Base-by-base conservation (phyloP, 1,140 invertebrate species). In the Drosophila lacteicornis region DNA sequence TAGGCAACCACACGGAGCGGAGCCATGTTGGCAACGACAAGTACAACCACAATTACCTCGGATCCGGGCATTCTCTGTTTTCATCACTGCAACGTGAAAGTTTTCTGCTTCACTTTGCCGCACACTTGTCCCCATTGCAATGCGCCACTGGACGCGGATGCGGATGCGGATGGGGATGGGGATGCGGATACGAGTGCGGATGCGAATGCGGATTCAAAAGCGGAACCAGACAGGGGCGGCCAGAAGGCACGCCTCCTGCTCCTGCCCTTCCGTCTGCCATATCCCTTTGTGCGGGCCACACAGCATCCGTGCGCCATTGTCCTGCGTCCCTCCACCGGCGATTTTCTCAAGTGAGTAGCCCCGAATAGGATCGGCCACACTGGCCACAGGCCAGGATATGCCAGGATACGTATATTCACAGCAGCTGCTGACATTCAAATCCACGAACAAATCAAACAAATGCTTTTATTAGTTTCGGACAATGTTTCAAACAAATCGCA, bases 61-160 rank as follows among this genome's bases (percentile, higher is more conserved):
- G 96, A 96, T 95, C 96, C 96, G 73, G 96, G 96, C 77, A 96
- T 97, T 91, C 93, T 97, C 85, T 97, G 96, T 94, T 96, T 96
- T 93, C 95, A 97, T 93, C 96, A 97, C 94, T 97, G 96, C 93
- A 94, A 94, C 49, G 94, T 95, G 58, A 96, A 96, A 94, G 94
- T 97, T 67, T 96, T 97, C 94, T 96, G 95, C 92, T 96, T 96
- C 81, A 92, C 94, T 62, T 94, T 97, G 75, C 96, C 96, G 9
- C 94, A 95, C 86, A 91, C 93, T 75, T 97, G 96, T 91, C 95
- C 96, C 66, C 94, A 95, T 67, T 97, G 96, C 93, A 93, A 94
- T 75, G 93, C 93, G 55, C 94, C 94, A 92, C 93, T 97, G 49
- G 81, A 85, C 77, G 88, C 79, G 58, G 80, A 82, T 68, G 70